Base-by-base conservation (phyloP, 2,113 vertebrate species). In the Clupea harengus region DNA sequence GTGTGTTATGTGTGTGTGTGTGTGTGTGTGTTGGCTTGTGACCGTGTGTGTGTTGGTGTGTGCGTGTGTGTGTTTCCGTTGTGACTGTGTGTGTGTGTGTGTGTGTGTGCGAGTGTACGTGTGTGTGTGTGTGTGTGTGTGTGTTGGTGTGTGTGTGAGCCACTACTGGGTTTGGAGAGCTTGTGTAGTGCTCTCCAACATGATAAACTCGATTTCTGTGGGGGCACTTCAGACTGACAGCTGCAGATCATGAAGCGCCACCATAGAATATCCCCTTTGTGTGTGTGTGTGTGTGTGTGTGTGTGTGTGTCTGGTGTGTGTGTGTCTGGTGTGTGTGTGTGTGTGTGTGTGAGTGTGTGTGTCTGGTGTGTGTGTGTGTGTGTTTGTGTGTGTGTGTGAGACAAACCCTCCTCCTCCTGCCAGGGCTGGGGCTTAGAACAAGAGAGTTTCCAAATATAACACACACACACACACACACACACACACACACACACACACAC, bases 181-280 rank as follows among this genome's bases (percentile, higher is more conserved):
- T 78, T 44, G 72, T 78, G 72, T 78, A 78, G 72, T 11, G 72
- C 72, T 18, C 72, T 78, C 39, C 72, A 78, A 11, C 72, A 11
- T 39, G 13, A 78, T 78, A 78, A 78, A 32, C 28, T 78, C 72
- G 0, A 39, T 80, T 52, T 54, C 54, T 39, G 32, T 17, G 75
- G 49, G 75, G 72, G 39, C 72, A 4, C 44, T 44, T 84, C 57
- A 52, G 45, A 39, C 72, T 78, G 32, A 39, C 28, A 78, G 72
- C 72, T 78, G 32, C 17, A 32, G 32, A 78, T 78, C 72, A 32
- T 18, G 32, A 39, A 17, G 13, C 32, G 39, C 7, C 18, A 60
- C 6, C 54, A 60, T 0, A 60, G 54, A 18, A 54, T 17, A 54
- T 13, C 52, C 52, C 15, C 15, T 60, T 60, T 39, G 39, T 39